phyloP scores from a whole-genome alignment of 92 coral and sea anemone species.

The Micromussa lordhowensis region DNA sequence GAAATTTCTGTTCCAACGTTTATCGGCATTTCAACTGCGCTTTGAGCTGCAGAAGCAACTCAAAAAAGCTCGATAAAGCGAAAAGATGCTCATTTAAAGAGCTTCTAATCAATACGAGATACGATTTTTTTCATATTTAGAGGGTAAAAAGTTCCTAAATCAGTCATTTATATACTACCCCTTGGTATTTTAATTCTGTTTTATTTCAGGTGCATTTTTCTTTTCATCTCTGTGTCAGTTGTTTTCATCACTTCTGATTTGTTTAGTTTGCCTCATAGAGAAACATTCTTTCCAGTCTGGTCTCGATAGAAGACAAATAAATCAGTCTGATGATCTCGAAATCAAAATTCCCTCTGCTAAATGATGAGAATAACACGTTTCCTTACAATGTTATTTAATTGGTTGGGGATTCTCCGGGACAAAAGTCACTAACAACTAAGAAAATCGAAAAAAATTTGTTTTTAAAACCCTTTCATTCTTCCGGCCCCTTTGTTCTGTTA shows the following conservation, averaged over 20 bases:
- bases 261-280: conserved; percentile 47
- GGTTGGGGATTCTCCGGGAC: neutral
- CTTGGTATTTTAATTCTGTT: neutral
- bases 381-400: neutral
- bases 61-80: neutral
- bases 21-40: neutral
- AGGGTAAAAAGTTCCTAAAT: neutral
- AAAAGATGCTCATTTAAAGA: neutral
- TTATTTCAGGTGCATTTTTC: neutral
- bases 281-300: conserved; percentile 26
- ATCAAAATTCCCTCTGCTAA: neutral
- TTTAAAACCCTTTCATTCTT: conserved; percentile 29
- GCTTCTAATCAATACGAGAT: neutral
- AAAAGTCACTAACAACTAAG: neutral
- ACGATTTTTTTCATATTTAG: neutral
- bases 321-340: neutral
- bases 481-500: conserved; percentile 28
- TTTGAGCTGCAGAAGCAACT: neutral
- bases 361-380: conserved; percentile 32
- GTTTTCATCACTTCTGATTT: neutral
- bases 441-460: conserved; percentile 5
- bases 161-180: conserved; percentile 1
- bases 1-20: neutral
- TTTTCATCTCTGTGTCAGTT: neutral
- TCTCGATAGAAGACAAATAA: neutral